Conservation (phyloP, 2,113 vertebrate genomes). For the Coptodon bakossiorum region DNA sequence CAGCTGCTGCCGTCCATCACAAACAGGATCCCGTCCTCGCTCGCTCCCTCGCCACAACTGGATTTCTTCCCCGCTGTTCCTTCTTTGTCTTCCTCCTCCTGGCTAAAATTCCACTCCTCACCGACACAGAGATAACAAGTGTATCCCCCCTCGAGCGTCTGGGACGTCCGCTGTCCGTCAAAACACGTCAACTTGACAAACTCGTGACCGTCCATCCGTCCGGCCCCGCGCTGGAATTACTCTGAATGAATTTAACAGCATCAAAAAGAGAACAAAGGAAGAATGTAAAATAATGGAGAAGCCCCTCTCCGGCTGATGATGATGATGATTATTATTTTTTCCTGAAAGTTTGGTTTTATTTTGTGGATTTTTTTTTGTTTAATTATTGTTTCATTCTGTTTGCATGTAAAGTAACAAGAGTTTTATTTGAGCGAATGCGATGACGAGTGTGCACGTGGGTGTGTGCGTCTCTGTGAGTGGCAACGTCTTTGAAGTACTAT, state of each 20-base stretch:
- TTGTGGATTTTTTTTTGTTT: constrained; percentile 28
- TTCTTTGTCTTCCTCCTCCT: constrained; percentile 44
- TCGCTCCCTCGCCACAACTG: background rate
- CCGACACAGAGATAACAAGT: constrained; percentile 47
- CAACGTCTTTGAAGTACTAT: constrained; percentile 74
- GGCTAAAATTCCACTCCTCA: constrained; percentile 42
- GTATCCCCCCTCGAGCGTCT: background rate
- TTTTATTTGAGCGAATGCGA: constrained; percentile 46
- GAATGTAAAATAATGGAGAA: constrained; percentile 76
- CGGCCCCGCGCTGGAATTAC: constrained; percentile 41
- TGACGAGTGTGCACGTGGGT: background rate
- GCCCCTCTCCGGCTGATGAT: constrained; percentile 66
- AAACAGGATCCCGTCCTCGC: constrained; percentile 12
- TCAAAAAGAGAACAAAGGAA: constrained; percentile 62
- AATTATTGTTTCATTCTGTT: constrained; percentile 45
- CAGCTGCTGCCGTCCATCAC: constrained; percentile 62
- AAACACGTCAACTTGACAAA: constrained; percentile 24
- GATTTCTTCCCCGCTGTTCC: constrained; percentile 47
- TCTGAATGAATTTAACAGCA: constrained; percentile 44
- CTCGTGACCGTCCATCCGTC: constrained; percentile 27
- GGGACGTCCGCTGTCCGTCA: constrained; percentile 1
- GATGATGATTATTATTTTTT: background rate
- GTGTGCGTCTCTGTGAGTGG: constrained; percentile 24
- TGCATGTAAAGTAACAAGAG: constrained; percentile 66
- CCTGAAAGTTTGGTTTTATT: constrained; percentile 36